Evolutionary conservation across 1,140 invertebrate species (phyloP), one percentile per base, ranked within the genome.

Genomic region (Drosophila repletoides): DNA sequence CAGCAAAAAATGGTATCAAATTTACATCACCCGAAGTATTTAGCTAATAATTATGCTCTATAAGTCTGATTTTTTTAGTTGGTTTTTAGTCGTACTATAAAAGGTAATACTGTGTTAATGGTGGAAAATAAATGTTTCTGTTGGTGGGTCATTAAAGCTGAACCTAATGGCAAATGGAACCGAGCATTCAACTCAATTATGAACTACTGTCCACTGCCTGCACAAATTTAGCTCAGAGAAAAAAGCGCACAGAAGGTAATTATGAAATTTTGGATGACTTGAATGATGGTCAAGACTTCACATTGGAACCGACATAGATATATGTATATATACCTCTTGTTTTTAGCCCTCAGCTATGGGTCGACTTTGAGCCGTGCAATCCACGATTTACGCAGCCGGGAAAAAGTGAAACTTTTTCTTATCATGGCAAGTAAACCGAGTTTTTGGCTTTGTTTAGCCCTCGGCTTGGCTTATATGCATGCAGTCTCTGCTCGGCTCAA

Each of bases 341-440:
- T 22, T 10, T 22, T 48, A 5, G 52, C 43, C 55, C 19, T 36
- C 1, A 51, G 45, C 55, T 49, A 31, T 65, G 53, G 61, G 26
- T 66, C 53, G 43, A 17, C 41, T 17, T 24, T 38, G 10, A 33
- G 26, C 6, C n/a, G 22, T 43, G 40, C 15, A 65, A 66, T 66
- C 64, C 52, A 52, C 48, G 45, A 24, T 56, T 60, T 68, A 53
- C 15, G 63, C 48, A 60, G 53, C 34, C 33, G 36, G 24, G n/a
- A 31, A 74, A 72, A 74, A 74, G 72, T 74, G 72, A 74, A 72
- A 72, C 33, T 75, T 41, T 66, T 58, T 56, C 61, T 74, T 72
- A 74, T 72, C 68, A 74, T 21, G 14, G 10, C 14, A 38, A 59
- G 51, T 31, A 45, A 56, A 72, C 22, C 38, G 22, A 26, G 51